Evolutionary conservation across 2,113 vertebrate species (phyloP).

Genomic region (Lepus timidus): DNA sequence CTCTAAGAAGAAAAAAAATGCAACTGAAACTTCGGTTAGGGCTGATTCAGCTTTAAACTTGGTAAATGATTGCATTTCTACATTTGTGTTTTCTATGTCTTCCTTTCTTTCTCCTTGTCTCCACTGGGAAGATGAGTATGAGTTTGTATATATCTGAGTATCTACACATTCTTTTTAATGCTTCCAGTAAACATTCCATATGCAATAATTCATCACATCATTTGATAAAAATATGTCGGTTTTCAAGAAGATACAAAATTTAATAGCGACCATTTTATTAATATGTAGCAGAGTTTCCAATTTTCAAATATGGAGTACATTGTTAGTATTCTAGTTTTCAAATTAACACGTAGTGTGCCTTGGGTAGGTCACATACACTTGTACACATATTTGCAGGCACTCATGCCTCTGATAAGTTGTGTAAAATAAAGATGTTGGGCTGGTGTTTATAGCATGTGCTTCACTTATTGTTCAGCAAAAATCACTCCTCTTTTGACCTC

Average conservation of each 20-base stretch:
- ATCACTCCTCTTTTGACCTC: neutral
- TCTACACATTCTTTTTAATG: neutral
- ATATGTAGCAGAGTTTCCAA: neutral
- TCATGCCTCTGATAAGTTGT: neutral
- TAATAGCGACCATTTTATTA: neutral
- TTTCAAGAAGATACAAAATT: slow-evolving; percentile 4
- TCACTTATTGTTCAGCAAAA: neutral
- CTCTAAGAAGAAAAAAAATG: neutral
- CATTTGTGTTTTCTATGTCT: neutral
- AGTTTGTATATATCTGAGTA: neutral
- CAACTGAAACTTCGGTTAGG: neutral
- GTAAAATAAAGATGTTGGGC: neutral
- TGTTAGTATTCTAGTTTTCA: slow-evolving; percentile 4
- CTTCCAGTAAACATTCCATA: neutral
- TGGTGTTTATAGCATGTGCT: neutral
- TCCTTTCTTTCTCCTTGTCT: neutral
- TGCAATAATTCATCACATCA: neutral
- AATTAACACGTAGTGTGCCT: neutral
- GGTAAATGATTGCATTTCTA: slow-evolving; percentile 10
- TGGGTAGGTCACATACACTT: neutral
- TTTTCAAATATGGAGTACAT: neutral
- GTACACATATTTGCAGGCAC: neutral
- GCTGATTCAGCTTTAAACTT: neutral
- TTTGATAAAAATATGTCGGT: slow-evolving; percentile 16
- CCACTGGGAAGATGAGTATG: neutral